Conservation (phyloP, 1,140 invertebrate genomes). For the Aporrectodea caliginosa region DNA sequence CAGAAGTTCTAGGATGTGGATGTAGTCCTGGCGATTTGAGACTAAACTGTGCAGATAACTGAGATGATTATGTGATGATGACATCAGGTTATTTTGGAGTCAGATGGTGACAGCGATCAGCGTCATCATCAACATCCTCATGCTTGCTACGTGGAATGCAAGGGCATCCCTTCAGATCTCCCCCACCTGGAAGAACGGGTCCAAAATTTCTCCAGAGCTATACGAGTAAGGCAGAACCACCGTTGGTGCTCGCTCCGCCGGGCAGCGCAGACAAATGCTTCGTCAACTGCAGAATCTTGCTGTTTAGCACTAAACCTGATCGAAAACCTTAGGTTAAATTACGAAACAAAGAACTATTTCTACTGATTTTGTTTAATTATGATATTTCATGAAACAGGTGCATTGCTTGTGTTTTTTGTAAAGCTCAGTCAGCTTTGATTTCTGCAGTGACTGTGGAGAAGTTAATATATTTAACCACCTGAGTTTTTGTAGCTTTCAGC, state of each 20-base stretch:
- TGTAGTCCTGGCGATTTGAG: no score
- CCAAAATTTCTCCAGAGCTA: slow-evolving; percentile 23
- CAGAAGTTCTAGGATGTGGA: no score
- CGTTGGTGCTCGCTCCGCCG: not conserved
- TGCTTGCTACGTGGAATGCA: slow-evolving; percentile 53
- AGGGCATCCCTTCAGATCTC: slow-evolving; percentile 39
- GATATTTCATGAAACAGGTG: no score
- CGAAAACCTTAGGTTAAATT: no score
- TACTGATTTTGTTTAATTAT: no score
- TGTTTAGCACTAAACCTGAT: not conserved
- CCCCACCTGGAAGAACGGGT: slow-evolving; percentile 21
- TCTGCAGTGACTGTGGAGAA: no score
- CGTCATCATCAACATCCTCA: slow-evolving; percentile 51
- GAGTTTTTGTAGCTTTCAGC: no score
- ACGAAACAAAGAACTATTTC: no score
- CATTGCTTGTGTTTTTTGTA: no score
- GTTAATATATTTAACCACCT: no score
- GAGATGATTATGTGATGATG: not conserved
- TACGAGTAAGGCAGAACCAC: slow-evolving; percentile 30
- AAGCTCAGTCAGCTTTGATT: no score
- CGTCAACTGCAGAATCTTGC: not conserved
- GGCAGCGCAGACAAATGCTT: not conserved
- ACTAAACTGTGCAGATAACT: no score
- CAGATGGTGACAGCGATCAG: slow-evolving; percentile 47
- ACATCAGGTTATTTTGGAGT: slow-evolving; percentile 51